These are phyloP conservation scores for Eudyptes chrysolophus DNA, from an alignment of 2,113 vertebrate genomes.

Conservation along the genomic window DNA sequence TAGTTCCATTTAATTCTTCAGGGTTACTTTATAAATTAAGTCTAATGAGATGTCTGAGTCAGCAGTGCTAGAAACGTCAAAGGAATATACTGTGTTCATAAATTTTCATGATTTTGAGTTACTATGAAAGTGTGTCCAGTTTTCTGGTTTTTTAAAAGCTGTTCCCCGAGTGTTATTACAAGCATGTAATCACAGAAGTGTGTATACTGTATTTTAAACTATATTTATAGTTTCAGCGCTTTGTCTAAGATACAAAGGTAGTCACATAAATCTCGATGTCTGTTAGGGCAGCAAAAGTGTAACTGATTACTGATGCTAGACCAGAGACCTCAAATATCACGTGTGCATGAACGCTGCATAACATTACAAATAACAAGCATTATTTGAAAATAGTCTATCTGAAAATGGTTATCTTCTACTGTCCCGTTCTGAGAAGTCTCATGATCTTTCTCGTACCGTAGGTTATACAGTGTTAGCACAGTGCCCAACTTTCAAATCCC, in stretches of 20 bases:
- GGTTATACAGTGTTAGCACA: not conserved
- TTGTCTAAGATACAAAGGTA: not conserved
- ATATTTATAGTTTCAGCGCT: not conserved
- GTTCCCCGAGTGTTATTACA: not conserved
- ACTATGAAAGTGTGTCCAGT: not conserved
- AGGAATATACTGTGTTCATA: not conserved
- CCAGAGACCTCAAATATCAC: not conserved
- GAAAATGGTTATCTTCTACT: not conserved
- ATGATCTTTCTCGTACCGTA: not conserved
- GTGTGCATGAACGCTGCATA: not conserved
- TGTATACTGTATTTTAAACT: not conserved
- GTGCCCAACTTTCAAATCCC: not conserved
- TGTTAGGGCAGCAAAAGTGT: not conserved
- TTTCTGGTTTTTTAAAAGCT: not conserved
- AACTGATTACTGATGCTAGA: not conserved
- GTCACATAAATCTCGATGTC: not conserved
- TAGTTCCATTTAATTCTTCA: constrained; percentile 20
- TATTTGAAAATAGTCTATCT: not conserved
- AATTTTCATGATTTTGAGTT: not conserved
- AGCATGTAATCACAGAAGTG: not conserved
- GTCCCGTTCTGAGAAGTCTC: not conserved
- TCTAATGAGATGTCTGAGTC: not conserved
- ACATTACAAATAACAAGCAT: not conserved
- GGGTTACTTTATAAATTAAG: not conserved
- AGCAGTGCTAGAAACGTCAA: not conserved